Evolutionary conservation across 2,113 vertebrate genomes (phyloP), one percentile per base, ranked within the genome.

Genomic region (Anolis sagrei): DNA sequence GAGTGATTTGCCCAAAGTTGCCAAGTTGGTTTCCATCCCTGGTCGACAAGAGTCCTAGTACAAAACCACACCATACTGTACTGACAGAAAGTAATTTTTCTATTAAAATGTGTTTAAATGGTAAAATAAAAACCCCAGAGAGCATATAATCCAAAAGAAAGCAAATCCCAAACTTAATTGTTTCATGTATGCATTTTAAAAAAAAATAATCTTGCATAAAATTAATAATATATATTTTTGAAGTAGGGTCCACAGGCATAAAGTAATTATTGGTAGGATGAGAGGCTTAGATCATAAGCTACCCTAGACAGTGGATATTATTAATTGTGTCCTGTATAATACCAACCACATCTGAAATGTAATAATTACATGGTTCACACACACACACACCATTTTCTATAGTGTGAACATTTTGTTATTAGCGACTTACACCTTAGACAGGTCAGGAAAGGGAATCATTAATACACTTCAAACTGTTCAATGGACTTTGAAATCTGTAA

Each of bases 401-500:
- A 64, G 44, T 6, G 7, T 21, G 68, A 8, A 89, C 51, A 81
- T 76, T 5, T 3, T 81, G 34, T 74, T 51, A 32, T 34, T 21
- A 79, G 39, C 39, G 82, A 86, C 86, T 69, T 32, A 77, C 61
- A 7, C 10, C 86, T 4, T 72, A 2, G 39, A 44, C 34, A 69
- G 66, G 18, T 29, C 29, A 36, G 29, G 8, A 4, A 48, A 44
- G 69, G 34, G 5, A 32, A 29, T 0, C 0, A 0, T 77, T 48
- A 83, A 68, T 29, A 68, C 27, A 68, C 3, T 58, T 18, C 54
- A 86, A 74, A 86, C 85, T 32, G 18, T 82, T 88, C 27, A 82
- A 74, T 48, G 0, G 4, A n/a, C 87, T 89, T 66, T 70, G n/a
- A 84, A 89, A 83, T 2, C 7, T 11, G 34, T 21, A 90, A 69